Evolutionary conservation across 2,113 vertebrate genomes (phyloP).

Genomic region (Pelusios castaneus): DNA sequence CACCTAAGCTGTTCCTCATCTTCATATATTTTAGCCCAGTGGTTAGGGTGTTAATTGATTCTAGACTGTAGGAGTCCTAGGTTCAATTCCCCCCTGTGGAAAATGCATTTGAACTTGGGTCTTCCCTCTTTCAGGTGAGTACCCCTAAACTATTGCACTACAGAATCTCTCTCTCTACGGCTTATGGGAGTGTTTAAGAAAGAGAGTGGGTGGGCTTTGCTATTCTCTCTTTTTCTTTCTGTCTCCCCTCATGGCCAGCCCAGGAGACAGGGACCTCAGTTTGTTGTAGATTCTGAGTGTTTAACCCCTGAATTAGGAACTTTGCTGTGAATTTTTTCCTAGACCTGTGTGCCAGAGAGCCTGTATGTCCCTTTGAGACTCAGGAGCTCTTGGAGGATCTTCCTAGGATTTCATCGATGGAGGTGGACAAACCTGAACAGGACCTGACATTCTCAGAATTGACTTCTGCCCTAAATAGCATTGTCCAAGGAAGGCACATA

Average conservation of each 20-base stretch:
- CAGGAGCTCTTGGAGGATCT: background rate
- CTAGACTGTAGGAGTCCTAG: background rate
- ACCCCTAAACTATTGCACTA: background rate
- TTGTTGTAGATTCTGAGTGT: background rate
- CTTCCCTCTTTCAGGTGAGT: background rate
- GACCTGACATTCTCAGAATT: background rate
- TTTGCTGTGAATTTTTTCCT: background rate
- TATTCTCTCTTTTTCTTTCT: background rate
- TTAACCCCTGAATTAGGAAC: background rate
- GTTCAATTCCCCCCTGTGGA: background rate
- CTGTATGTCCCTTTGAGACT: background rate
- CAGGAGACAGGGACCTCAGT: too few species aligned
- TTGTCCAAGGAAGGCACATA: background rate
- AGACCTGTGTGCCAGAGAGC: background rate
- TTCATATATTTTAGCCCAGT: background rate
- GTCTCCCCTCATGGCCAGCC: background rate
- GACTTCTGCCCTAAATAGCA: background rate
- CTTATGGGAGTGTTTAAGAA: too few species aligned
- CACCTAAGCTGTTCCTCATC: background rate
- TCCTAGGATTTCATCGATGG: background rate
- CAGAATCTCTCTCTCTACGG: background rate
- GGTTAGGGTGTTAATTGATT: background rate
- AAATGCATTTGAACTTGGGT: background rate
- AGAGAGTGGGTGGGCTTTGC: too few species aligned
- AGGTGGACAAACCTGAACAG: background rate